Conservation (phyloP, 2,888 invertebrate genomes). For the Troglohyphantes excavatus region DNA sequence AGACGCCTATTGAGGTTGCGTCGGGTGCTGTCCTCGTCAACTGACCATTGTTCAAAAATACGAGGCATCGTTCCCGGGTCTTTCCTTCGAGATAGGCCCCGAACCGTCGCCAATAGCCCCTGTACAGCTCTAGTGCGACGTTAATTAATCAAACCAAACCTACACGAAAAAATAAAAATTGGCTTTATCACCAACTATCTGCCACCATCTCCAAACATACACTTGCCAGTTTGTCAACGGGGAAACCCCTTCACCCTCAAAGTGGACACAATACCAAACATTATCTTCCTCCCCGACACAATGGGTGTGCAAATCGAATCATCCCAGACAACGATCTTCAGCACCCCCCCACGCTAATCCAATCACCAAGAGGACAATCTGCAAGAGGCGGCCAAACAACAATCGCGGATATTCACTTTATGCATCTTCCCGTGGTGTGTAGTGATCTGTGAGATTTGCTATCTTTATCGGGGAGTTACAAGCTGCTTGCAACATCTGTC, state of each 20-base stretch:
- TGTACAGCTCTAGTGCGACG: no score
- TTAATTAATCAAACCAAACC: no score
- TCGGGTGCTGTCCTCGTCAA: no score
- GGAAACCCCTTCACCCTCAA: neutral
- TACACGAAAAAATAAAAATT: no score
- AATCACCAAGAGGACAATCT: neutral
- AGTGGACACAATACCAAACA: neutral
- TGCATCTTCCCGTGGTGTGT: constrained; percentile 9
- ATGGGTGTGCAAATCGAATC: constrained; percentile 14
- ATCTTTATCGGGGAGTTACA: constrained; percentile 60
- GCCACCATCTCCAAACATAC: neutral
- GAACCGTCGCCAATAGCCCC: no score
- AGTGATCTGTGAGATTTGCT: constrained; percentile 70
- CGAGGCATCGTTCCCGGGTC: no score
- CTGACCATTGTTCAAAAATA: no score
- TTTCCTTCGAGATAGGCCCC: no score
- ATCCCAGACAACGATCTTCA: constrained; percentile 11
- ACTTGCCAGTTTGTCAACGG: neutral
- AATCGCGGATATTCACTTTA: constrained; percentile 34
- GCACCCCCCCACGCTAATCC: constrained; percentile 4
- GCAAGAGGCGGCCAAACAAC: constrained; percentile 3
- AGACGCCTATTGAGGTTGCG: no score
- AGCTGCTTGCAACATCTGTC: constrained; percentile 70
- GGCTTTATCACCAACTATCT: neutral
- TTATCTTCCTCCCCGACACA: neutral